Evolutionary conservation across 2,797 vertebrate genomes (phyloP), one percentile per base, ranked within the genome.

Genomic region (Fistularia commersonii): DNA sequence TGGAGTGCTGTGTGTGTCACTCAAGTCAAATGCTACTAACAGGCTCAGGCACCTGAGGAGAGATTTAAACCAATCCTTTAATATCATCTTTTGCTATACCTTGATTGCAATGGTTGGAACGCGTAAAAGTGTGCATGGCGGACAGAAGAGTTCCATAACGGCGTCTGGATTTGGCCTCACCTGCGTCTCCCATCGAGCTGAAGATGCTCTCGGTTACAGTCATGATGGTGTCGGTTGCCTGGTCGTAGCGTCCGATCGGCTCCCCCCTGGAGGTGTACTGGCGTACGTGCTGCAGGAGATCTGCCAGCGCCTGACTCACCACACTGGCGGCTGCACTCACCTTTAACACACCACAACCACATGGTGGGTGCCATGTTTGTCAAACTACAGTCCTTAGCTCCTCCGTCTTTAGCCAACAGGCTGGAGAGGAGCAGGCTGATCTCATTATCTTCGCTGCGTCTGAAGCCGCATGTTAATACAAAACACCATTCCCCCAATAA

Each of bases 191-290:
- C 97, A 99, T 98, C 5, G 97, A 98, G 62, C 91, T 95, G 88
- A 99, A 99, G 90, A 99, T 99, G 69, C 91, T 98, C 83, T 99
- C 97, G 0, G 97, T 99, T 79, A 98, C 97, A 0, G 93, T 98
- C 95, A 99, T 98, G 80, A 99, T 98, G 61, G 97, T 98, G 82
- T 99, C 97, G 0, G 96, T 99, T 60, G 97, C 97, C 88, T 99
- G 97, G 89, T 98, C 97, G 1, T 99, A 98, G 82, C 96, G 95
- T 0, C 97, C 96, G 2, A 98, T 98, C 3, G 97, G 96, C 74
- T 98, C 97, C 0, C 96, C 96, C 1, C 93, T 81, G 44, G 96
- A 94, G 3, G 94, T 94, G 12, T 98, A 97, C 78, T 97, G 97
- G 0, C 97, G 91, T 3, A 98, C 96, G 0, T 99, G 96, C 64